Evolutionary conservation across 2,888 invertebrate species (phyloP).

Genomic region (Heliconius cydno): DNA sequence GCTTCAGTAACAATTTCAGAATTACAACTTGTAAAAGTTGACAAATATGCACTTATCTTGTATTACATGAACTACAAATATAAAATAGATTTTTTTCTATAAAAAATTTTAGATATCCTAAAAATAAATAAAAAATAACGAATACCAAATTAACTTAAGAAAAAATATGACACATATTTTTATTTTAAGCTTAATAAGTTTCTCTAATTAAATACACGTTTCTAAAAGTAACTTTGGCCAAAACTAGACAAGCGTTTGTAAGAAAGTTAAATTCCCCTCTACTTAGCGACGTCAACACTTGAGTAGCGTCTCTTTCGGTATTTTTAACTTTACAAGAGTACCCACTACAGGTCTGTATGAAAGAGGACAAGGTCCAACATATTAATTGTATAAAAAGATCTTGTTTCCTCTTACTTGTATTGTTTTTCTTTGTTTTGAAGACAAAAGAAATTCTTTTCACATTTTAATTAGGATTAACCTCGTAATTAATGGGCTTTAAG

Average conservation of each 20-base stretch:
- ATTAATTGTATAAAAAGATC: constrained; percentile 24
- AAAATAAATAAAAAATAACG: too few species aligned
- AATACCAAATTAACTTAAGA: neutral
- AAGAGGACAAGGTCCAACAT: constrained; percentile 11
- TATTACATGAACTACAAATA: too few species aligned
- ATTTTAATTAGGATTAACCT: neutral
- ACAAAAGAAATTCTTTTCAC: constrained; percentile 14
- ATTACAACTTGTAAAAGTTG: too few species aligned
- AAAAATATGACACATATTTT: neutral
- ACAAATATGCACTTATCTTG: too few species aligned
- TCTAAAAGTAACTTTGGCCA: neutral
- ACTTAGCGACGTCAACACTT: neutral
- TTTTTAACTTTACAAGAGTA: constrained; percentile 17
- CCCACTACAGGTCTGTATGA: constrained; percentile 11
- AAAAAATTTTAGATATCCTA: too few species aligned
- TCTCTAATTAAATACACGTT: neutral
- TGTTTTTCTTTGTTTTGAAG: neutral
- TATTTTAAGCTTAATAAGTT: constrained; percentile 1
- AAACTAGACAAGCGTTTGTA: neutral
- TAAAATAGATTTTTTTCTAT: too few species aligned
- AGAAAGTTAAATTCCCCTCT: constrained; percentile 1
- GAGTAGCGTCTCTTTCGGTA: constrained; percentile 2
- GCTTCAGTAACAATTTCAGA: too few species aligned
- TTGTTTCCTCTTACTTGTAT: constrained; percentile 21
- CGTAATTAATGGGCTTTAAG: constrained; percentile 16